Evolutionary conservation across 2,888 invertebrate genomes (phyloP).

Genomic region (Hypsopygia costalis): DNA sequence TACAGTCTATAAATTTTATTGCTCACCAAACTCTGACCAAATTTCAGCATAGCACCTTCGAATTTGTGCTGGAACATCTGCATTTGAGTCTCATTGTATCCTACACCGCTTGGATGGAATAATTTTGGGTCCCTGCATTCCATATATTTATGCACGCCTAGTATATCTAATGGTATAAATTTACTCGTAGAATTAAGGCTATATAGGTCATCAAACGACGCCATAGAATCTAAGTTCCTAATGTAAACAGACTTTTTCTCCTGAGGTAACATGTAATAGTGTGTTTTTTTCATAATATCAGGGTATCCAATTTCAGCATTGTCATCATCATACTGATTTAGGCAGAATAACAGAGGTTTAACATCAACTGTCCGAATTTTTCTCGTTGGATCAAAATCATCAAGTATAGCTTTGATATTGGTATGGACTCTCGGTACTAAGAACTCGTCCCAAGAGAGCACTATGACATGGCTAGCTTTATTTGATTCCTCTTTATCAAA

Average conservation of each 20-base stretch:
- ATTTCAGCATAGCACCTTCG: constrained; percentile 76
- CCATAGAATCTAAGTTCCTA: constrained; percentile 68
- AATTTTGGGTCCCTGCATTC: constrained; percentile 65
- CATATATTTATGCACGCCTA: constrained; percentile 69
- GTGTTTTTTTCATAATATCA: constrained; percentile 69
- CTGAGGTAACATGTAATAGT: constrained; percentile 55
- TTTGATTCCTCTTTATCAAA: constrained; percentile 68
- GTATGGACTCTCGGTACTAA: constrained; percentile 81
- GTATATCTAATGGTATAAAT: constrained; percentile 48
- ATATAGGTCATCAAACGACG: constrained; percentile 62
- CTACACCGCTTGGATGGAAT: constrained; percentile 44
- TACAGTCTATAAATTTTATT: constrained; percentile 72
- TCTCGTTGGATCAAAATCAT: constrained; percentile 71
- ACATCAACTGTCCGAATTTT: constrained; percentile 50
- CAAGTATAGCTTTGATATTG: constrained; percentile 74
- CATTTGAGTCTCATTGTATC: constrained; percentile 70
- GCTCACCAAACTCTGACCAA: constrained; percentile 63
- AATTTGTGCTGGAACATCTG: constrained; percentile 70
- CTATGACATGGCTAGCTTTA: constrained; percentile 74
- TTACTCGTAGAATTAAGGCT: constrained; percentile 45
- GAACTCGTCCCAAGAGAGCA: constrained; percentile 84
- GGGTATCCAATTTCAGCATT: constrained; percentile 62
- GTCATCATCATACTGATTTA: constrained; percentile 69
- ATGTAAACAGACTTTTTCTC: constrained; percentile 45
- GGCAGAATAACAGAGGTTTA: constrained; percentile 58